Percentiles rank a stretch among this genome's conserved stretches.
Conservation (phyloP, 2,113 vertebrate genomes). For the Barnardius zonarius region DNA sequence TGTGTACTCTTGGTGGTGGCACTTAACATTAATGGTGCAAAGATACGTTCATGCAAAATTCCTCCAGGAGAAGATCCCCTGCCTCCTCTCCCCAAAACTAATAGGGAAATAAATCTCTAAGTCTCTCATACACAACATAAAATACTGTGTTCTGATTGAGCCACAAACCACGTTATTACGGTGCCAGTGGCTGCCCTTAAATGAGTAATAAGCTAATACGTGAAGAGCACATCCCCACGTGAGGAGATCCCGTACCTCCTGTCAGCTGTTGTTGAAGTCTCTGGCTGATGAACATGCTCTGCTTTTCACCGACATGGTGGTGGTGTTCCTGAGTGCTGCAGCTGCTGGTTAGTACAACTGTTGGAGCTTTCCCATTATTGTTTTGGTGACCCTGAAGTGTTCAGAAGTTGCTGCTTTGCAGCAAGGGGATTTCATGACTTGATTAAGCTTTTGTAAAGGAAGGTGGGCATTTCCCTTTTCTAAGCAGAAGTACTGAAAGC, state of each 20-base stretch:
- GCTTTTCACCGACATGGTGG: slow-evolving; percentile 25
- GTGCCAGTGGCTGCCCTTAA: not conserved
- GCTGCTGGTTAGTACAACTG: not conserved
- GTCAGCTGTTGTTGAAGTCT: not conserved
- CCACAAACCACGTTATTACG: not conserved
- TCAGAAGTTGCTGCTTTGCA: not conserved
- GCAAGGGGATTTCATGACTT: not conserved
- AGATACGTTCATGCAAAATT: not conserved
- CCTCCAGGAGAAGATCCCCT: not conserved
- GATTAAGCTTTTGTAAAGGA: not conserved
- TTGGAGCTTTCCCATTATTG: not conserved
- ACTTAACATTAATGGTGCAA: not conserved
- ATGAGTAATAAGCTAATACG: not conserved
- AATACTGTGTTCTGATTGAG: not conserved
- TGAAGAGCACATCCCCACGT: not conserved
- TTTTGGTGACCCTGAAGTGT: not conserved
- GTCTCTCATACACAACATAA: not conserved
- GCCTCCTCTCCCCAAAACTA: not conserved
- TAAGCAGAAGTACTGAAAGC: not conserved
- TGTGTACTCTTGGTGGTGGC: slow-evolving; percentile 1
- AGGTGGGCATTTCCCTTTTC: not conserved
- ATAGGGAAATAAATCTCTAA: not conserved
- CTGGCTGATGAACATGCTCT: not conserved
- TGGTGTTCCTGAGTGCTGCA: not conserved
- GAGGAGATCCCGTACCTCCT: not conserved